phyloP scores from a whole-genome alignment of 2,113 vertebrate genomes.

The Genyomyrus donnyi region DNA sequence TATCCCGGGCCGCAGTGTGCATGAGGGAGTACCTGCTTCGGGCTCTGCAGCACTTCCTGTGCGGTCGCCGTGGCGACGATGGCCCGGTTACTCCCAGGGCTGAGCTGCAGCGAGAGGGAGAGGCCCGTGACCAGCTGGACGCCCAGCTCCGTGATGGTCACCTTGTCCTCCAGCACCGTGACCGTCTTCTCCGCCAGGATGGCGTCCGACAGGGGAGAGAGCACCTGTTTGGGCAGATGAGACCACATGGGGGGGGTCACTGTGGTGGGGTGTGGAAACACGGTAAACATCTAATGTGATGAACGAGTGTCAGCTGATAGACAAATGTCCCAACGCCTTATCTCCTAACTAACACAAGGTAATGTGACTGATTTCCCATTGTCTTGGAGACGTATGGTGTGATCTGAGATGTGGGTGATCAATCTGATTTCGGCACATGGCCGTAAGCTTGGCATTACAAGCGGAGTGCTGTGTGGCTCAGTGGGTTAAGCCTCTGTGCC shows the following conservation, averaged over 20 bases:
- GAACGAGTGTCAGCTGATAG: not conserved
- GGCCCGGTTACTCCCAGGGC: conserved; percentile 64
- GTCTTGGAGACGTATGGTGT: not conserved
- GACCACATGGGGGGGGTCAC: not conserved
- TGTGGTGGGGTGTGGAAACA: not conserved
- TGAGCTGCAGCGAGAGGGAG: conserved; percentile 76
- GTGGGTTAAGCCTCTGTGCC: not conserved
- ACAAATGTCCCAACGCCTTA: not conserved
- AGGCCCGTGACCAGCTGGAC: conserved; percentile 87
- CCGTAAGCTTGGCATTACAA: not conserved
- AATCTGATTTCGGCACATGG: not conserved
- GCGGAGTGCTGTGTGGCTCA: not conserved
- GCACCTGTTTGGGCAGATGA: conserved; percentile 60
- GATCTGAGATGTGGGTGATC: not conserved
- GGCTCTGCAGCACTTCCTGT: conserved; percentile 77
- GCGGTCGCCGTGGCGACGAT: conserved; percentile 74
- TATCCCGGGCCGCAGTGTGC: not conserved
- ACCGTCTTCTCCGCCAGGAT: conserved; percentile 94
- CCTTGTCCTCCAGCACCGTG: conserved; percentile 87
- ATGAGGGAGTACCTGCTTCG: conserved; percentile 73
- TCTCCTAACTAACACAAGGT: not conserved
- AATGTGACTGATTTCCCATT: not conserved
- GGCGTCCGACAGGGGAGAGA: conserved; percentile 89
- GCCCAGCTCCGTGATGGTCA: conserved; percentile 83
- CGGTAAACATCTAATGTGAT: not conserved